Conservation (phyloP, 1,140 invertebrate species). For the Drosophila melanogaster region Release_6_plus_ISO1_MT NT_033777.3:20509501-20510000, state of each 20-base stretch:
- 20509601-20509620: constrained; percentile 26
- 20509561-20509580: constrained; percentile 39
- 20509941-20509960: constrained; percentile 14
- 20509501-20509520: not conserved
- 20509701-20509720: not conserved
- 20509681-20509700: constrained; percentile 24
- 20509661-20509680: constrained; percentile 10
- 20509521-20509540: constrained; percentile 40
- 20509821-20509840: no score
- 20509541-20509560: constrained; percentile 54
- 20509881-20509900: no score
- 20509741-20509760: no score
- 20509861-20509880: no score
- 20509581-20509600: constrained; percentile 12
- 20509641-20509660: constrained; percentile 32
- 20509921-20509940: not conserved
- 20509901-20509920: no score
- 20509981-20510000: not conserved
- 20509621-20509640: constrained; percentile 55
- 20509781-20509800: no score
- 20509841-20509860: no score
- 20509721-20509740: not conserved
- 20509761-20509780: no score
- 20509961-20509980: constrained; percentile 33
- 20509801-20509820: no score